Percentiles rank a stretch among this genome's conserved stretches.
phyloP scores from a whole-genome alignment of 1,140 invertebrate species.

The Sogatella furcifera region DNA sequence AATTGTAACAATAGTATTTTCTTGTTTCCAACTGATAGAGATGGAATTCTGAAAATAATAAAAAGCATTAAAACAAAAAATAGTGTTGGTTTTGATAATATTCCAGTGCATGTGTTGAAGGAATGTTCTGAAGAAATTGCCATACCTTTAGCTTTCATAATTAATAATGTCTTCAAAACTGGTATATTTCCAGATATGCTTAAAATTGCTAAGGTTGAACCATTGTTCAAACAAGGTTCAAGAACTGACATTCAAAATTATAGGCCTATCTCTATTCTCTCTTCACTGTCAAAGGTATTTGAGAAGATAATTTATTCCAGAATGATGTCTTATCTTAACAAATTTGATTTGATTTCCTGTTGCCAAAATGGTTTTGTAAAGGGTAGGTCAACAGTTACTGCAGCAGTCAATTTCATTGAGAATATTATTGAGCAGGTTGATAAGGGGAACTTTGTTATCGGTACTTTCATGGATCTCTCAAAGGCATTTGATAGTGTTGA shows the following conservation, averaged over 20 bases:
- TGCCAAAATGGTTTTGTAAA: constrained; percentile 3
- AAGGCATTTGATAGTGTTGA: background rate
- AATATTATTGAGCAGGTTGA: background rate
- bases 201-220: background rate
- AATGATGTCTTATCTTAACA: background rate
- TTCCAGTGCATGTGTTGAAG: too few species aligned
- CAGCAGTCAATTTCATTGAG: background rate
- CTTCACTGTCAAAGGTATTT: background rate
- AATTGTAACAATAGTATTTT: too few species aligned
- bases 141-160: too few species aligned
- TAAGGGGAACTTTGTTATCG: background rate
- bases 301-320: background rate
- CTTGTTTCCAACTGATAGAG: too few species aligned
- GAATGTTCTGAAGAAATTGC: too few species aligned
- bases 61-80: too few species aligned
- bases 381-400: background rate
- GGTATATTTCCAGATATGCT: background rate
- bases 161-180: too few species aligned
- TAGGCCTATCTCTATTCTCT: background rate
- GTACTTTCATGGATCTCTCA: background rate
- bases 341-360: background rate
- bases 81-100: too few species aligned
- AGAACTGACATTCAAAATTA: background rate
- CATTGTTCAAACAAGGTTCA: background rate
- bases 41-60: too few species aligned